Percentiles rank a stretch among this genome's conserved stretches.
These are phyloP conservation scores for Atta cephalotes DNA, from an alignment of 1,140 invertebrate species.

Conservation along the genomic window DNA sequence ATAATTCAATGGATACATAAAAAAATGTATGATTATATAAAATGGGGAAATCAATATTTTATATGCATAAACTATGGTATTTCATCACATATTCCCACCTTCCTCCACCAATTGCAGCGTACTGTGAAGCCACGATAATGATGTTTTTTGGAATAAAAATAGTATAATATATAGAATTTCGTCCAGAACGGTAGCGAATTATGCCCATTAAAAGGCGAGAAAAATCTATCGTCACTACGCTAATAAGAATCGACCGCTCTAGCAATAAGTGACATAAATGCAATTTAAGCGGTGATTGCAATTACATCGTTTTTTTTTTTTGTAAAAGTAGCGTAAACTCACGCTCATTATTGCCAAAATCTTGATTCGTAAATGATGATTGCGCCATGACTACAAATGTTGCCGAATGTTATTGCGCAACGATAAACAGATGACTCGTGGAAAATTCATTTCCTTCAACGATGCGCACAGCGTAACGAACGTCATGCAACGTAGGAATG, in stretches of 20 bases:
- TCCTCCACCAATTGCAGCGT: conserved; percentile 9
- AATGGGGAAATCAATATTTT: conserved; percentile 3
- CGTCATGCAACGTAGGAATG: conserved; percentile 10
- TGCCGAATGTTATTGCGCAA: conserved; percentile 11
- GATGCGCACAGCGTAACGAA: not conserved
- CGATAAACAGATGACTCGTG: conserved; percentile 28
- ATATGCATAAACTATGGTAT: not conserved
- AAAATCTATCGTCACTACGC: conserved; percentile 23
- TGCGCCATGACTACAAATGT: conserved; percentile 1
- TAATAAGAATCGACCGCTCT: conserved; percentile 21
- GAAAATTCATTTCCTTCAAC: conserved; percentile 22
- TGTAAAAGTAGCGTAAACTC: conserved; percentile 18
- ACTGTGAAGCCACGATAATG: not conserved
- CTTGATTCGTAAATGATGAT: conserved; percentile 4
- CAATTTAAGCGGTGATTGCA: conserved; percentile 30
- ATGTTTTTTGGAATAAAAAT: not conserved
- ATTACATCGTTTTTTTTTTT: conserved; percentile 4
- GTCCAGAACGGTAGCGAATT: not conserved
- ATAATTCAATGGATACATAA: not conserved
- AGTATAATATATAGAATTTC: conserved; percentile 4
- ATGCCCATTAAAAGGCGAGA: conserved; percentile 2
- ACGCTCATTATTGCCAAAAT: conserved; percentile 44
- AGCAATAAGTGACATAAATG: conserved; percentile 24
- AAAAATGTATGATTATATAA: not conserved
- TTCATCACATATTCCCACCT: not conserved